Percentiles rank a stretch among this genome's conserved stretches.
These are phyloP conservation scores for Catocala sponsa DNA, from an alignment of 2,888 invertebrate species.

Conservation along the genomic window DNA sequence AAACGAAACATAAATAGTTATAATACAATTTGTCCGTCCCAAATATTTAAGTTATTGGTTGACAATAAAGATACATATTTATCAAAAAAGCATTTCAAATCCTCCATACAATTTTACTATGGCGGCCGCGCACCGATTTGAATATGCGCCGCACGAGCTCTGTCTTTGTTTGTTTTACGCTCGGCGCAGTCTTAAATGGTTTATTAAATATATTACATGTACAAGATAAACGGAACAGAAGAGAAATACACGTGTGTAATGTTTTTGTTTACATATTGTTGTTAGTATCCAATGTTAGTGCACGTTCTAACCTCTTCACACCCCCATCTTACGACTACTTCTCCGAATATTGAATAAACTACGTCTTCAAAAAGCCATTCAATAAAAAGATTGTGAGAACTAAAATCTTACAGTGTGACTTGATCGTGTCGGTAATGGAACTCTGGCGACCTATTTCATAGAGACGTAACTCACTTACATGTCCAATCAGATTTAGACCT, in stretches of 20 bases:
- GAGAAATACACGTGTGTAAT: background rate
- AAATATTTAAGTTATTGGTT: no score
- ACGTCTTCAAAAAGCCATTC: conserved; percentile 33
- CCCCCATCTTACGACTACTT: conserved; percentile 7
- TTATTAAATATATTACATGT: background rate
- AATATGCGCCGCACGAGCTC: no score
- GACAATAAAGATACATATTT: no score
- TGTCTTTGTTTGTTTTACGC: no score
- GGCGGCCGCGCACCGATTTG: no score
- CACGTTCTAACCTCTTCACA: conserved; percentile 7
- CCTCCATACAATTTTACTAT: no score
- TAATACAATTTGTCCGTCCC: no score
- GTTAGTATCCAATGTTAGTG: background rate
- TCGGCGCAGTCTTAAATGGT: no score
- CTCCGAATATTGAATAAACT: conserved; percentile 28
- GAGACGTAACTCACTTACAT: conserved; percentile 14
- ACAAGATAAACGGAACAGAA: no score
- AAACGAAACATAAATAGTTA: no score
- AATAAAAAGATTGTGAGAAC: conserved; percentile 49
- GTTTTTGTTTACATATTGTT: background rate
- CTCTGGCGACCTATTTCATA: conserved; percentile 33
- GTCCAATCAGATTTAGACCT: conserved; percentile 26
- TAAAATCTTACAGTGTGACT: conserved; percentile 61
- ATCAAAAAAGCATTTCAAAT: no score
- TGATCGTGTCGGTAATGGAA: conserved; percentile 59